Percentiles rank a stretch among this genome's conserved stretches.
These are phyloP conservation scores for Cryptus armator DNA, from an alignment of 2,888 invertebrate species.

Conservation along the genomic window DNA sequence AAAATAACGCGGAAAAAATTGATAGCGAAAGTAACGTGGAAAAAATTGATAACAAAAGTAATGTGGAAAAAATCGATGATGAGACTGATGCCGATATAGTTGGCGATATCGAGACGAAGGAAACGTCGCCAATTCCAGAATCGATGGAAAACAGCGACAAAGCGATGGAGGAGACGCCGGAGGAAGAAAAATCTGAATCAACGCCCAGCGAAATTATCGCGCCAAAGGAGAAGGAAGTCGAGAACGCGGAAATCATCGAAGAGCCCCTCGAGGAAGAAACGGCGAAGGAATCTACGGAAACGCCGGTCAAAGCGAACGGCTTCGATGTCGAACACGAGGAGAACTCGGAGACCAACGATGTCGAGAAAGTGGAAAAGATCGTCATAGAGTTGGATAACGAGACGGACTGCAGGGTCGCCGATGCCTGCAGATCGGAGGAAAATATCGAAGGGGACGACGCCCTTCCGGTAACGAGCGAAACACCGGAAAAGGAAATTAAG, in stretches of 20 bases:
- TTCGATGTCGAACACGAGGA: conserved; percentile 60
- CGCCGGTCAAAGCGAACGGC: conserved; percentile 38
- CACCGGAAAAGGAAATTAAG: background rate
- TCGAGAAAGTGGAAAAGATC: background rate
- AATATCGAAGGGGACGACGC: conserved; percentile 24
- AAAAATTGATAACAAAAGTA: conserved; percentile 19
- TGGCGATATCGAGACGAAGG: background rate
- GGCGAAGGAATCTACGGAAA: conserved; percentile 46
- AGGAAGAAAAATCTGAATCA: conserved; percentile 11
- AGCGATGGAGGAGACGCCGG: conserved; percentile 19
- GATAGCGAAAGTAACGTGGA: conserved; percentile 11
- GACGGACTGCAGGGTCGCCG: background rate
- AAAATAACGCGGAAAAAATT: conserved; percentile 26
- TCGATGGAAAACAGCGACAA: conserved; percentile 21
- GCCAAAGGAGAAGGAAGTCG: conserved; percentile 19
- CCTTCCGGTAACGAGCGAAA: background rate
- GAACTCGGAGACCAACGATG: conserved; percentile 29
- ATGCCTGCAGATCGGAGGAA: conserved; percentile 1
- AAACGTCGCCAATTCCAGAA: background rate
- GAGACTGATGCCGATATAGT: background rate
- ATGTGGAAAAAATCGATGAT: conserved; percentile 26
- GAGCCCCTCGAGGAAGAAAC: conserved; percentile 11
- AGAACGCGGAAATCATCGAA: background rate
- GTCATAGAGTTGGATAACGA: background rate
- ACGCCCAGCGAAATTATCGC: background rate